These are phyloP conservation scores for Neogale vison DNA, from an alignment of 2,113 vertebrate species.

Conservation along the genomic window DNA sequence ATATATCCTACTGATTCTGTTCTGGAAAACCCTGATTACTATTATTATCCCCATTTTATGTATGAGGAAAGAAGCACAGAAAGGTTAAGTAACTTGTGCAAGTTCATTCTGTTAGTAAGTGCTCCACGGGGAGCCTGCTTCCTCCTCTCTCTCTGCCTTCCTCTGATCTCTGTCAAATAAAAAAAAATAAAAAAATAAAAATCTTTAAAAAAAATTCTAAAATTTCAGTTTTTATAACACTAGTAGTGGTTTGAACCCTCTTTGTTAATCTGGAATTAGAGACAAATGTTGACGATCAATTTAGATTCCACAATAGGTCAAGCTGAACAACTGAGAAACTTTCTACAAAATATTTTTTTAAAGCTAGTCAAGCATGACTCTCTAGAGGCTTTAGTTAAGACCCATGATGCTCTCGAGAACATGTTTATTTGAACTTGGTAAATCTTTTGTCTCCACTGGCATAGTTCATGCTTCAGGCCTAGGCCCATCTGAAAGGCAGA, in stretches of 20 bases:
- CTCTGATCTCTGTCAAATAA: no score
- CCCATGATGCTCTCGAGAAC: not conserved
- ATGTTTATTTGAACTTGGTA: constrained; percentile 36
- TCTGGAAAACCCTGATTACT: not conserved
- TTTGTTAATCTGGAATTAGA: constrained; percentile 61
- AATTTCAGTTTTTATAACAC: not conserved
- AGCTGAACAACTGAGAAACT: constrained; percentile 64
- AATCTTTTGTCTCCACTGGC: not conserved
- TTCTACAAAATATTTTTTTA: constrained; percentile 72
- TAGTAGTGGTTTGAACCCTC: not conserved
- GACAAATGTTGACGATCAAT: constrained; percentile 40
- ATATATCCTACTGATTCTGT: not conserved
- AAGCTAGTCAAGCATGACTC: constrained; percentile 60
- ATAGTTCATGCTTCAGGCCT: not conserved
- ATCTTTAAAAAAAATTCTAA: not conserved
- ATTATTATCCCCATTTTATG: not conserved
- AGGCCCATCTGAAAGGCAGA: not conserved
- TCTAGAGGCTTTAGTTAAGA: not conserved
- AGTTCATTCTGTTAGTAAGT: not conserved
- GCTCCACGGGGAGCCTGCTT: no score
- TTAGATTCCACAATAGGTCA: constrained; percentile 72
- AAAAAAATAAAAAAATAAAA: no score
- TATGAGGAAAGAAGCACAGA: not conserved
- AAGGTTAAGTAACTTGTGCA: not conserved
- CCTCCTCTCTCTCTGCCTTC: no score